Percentiles rank a stretch among this genome's conserved stretches.
Conservation (phyloP, 2,888 invertebrate species). For the Drosophila meridiana region DNA sequence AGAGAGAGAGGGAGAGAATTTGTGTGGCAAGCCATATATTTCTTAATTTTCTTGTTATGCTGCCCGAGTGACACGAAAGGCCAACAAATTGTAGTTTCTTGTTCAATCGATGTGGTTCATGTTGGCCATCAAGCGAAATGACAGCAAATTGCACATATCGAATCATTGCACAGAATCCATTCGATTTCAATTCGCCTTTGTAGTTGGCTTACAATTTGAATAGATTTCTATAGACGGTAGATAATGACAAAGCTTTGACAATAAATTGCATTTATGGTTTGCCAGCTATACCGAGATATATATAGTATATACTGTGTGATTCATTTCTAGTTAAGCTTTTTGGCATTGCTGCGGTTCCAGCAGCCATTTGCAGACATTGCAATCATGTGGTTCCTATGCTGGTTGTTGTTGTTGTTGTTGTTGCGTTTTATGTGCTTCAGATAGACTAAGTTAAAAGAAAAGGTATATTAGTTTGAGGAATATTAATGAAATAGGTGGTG, state of each 20-base stretch:
- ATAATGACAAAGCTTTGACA: background rate
- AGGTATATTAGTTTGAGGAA: background rate
- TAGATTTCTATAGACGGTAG: background rate
- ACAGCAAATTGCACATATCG: slow-evolving; percentile 9
- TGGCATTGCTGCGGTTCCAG: background rate
- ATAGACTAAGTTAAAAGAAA: background rate
- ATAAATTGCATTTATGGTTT: background rate
- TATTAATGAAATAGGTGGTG: too few relatives aligned
- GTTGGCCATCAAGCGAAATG: slow-evolving; percentile 2
- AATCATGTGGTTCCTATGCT: slow-evolving; percentile 21
- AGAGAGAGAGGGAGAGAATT: background rate
- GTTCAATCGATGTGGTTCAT: slow-evolving; percentile 1
- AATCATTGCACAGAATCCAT: background rate
- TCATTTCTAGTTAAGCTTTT: background rate
- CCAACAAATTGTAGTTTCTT: slow-evolving; percentile 1
- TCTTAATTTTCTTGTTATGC: slow-evolving; percentile 4
- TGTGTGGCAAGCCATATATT: background rate
- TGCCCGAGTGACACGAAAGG: background rate
- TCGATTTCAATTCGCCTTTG: slow-evolving; percentile 3
- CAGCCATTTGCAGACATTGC: slow-evolving; percentile 20
- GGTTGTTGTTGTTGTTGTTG: slow-evolving; percentile 5
- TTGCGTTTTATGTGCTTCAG: slow-evolving; percentile 3
- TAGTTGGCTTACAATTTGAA: background rate
- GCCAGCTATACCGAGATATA: background rate
- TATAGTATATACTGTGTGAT: background rate